Conservation (phyloP, 2,888 invertebrate genomes). For the Tipula confusa region DNA sequence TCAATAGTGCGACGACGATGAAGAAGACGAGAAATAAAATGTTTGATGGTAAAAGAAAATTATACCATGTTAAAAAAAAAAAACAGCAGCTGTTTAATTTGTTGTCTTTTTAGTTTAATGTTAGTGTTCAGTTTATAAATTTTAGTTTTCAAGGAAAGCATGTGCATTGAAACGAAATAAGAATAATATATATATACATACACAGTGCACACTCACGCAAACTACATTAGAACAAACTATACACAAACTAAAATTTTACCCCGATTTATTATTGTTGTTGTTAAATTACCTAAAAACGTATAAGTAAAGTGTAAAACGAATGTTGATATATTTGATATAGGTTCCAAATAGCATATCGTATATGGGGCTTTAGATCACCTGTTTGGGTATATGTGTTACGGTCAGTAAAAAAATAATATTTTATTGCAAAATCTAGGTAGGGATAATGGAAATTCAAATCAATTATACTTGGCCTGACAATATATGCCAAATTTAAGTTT, state of each 20-base stretch:
- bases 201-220: background rate
- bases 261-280: background rate
- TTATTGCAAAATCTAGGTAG: background rate
- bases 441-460: background rate
- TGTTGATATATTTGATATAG: background rate
- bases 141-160: conserved; percentile 28
- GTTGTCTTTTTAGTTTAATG: background rate
- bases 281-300: background rate
- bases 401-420: background rate
- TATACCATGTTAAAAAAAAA: background rate
- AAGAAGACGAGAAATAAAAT: background rate
- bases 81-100: conserved; percentile 29
- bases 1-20: background rate
- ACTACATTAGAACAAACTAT: background rate
- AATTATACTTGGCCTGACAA: no score
- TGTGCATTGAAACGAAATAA: conserved; percentile 31
- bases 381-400: background rate
- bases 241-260: background rate
- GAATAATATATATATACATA: background rate
- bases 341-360: background rate
- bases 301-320: conserved; percentile 3
- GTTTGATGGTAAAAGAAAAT: background rate
- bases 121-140: conserved; percentile 13
- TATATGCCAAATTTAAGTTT: no score
- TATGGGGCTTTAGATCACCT: background rate